phyloP scores from a whole-genome alignment of 1,140 invertebrate species.

The Phocides pigmalion region DNA sequence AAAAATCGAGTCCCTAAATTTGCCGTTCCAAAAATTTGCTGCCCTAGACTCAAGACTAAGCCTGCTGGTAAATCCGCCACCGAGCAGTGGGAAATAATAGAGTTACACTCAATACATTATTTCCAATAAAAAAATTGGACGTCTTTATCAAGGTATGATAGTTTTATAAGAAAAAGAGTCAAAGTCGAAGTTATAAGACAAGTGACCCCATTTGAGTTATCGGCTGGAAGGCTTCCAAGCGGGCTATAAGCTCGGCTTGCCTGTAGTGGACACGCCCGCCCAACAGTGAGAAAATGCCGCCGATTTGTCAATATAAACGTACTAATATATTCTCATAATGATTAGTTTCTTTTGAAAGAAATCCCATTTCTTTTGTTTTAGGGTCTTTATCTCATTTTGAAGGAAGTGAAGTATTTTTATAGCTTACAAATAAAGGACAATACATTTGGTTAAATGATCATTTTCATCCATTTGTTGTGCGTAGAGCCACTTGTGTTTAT shows the following conservation, averaged over 20 bases:
- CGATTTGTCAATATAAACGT: constrained; percentile 25
- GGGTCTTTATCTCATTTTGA: neutral
- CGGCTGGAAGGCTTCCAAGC: constrained; percentile 26
- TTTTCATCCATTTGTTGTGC: too few relatives aligned
- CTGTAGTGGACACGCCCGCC: constrained; percentile 14
- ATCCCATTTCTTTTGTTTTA: neutral
- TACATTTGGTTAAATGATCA: too few relatives aligned
- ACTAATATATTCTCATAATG: constrained; percentile 21
- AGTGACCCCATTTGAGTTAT: constrained; percentile 29
- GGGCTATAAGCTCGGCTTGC: constrained; percentile 8
- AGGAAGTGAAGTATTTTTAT: neutral
- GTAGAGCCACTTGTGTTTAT: too few relatives aligned
- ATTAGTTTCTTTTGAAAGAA: neutral
- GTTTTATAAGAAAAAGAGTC: constrained; percentile 8
- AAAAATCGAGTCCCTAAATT: too few relatives aligned
- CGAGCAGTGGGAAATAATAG: too few relatives aligned
- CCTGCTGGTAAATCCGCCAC: too few relatives aligned
- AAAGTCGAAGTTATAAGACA: constrained; percentile 5
- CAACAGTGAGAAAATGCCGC: constrained; percentile 18
- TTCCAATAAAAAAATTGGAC: too few relatives aligned
- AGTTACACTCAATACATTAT: neutral
- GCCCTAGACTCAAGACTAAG: too few relatives aligned
- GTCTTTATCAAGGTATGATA: neutral
- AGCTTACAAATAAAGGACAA: too few relatives aligned
- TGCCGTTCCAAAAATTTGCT: too few relatives aligned